These are phyloP conservation scores for Popillia japonica DNA, from an alignment of 1,140 invertebrate genomes.

Conservation along the genomic window DNA sequence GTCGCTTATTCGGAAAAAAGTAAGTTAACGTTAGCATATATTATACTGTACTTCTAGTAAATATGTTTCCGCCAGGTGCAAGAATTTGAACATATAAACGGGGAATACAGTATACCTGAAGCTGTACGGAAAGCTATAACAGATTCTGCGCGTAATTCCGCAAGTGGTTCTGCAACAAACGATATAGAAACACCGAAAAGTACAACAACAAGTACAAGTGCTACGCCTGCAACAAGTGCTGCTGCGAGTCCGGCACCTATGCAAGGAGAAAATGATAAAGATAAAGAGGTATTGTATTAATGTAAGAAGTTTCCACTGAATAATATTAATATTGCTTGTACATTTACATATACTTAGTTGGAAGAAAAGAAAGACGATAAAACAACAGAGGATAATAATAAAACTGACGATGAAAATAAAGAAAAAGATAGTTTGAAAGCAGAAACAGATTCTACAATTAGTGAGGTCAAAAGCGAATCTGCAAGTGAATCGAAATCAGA, in stretches of 20 bases:
- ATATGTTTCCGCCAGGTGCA: slow-evolving; percentile 65
- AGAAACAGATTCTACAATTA: slow-evolving; percentile 47
- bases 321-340: background rate
- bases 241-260: slow-evolving; percentile 73
- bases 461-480: slow-evolving; percentile 49
- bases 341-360: slow-evolving; percentile 48
- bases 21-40: slow-evolving; percentile 51
- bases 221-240: slow-evolving; percentile 74
- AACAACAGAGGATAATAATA: slow-evolving; percentile 60
- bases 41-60: background rate
- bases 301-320: background rate
- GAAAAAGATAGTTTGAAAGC: slow-evolving; percentile 52
- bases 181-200: slow-evolving; percentile 60
- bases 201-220: slow-evolving; percentile 67
- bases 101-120: slow-evolving; percentile 97
- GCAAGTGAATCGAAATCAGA: slow-evolving; percentile 48
- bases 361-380: slow-evolving; percentile 59
- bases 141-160: slow-evolving; percentile 56
- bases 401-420: slow-evolving; percentile 57
- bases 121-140: slow-evolving; percentile 69
- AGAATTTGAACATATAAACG: slow-evolving; percentile 98
- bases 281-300: slow-evolving; percentile 46
- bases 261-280: slow-evolving; percentile 56
- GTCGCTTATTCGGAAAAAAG: slow-evolving; percentile 99
- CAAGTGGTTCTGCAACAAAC: slow-evolving; percentile 41